phyloP scores from a whole-genome alignment of 2,797 vertebrate species.

The Merluccius polli region DNA sequence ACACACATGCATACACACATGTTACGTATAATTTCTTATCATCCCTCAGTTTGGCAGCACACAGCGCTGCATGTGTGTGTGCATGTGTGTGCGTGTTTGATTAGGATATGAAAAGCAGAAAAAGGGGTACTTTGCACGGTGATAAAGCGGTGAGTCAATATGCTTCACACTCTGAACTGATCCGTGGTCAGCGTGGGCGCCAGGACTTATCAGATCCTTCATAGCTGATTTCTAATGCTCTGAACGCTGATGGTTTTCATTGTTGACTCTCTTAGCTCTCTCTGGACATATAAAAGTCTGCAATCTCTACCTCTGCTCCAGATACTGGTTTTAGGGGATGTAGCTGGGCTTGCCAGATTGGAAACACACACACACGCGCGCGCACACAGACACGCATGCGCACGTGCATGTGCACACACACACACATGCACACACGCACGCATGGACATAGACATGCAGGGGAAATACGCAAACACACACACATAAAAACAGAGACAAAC shows the following conservation, averaged over 20 bases:
- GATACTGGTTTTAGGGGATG: neutral
- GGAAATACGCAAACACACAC: neutral
- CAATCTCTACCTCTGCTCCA: too few species aligned
- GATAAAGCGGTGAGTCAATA: constrained; percentile 39
- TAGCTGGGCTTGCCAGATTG: constrained; percentile 24
- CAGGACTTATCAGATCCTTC: neutral
- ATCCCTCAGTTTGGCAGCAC: constrained; percentile 33
- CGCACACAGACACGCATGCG: neutral
- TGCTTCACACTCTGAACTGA: constrained; percentile 31
- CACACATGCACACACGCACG: neutral
- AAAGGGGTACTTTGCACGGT: constrained; percentile 25
- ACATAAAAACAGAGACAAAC: neutral
- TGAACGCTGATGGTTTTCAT: constrained; percentile 3
- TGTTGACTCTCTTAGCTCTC: neutral
- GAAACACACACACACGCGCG: constrained; percentile 10
- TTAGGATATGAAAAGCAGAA: constrained; percentile 30
- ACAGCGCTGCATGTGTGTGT: constrained; percentile 15
- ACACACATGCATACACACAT: constrained; percentile 7
- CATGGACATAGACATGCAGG: neutral
- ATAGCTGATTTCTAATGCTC: neutral
- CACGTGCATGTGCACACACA: neutral
- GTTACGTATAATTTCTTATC: constrained; percentile 11
- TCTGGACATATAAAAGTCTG: neutral
- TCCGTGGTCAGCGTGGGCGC: constrained; percentile 30
- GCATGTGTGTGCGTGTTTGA: constrained; percentile 29